Evolutionary conservation across 1,140 invertebrate genomes (phyloP).

Genomic region (Aphis craccivora): DNA sequence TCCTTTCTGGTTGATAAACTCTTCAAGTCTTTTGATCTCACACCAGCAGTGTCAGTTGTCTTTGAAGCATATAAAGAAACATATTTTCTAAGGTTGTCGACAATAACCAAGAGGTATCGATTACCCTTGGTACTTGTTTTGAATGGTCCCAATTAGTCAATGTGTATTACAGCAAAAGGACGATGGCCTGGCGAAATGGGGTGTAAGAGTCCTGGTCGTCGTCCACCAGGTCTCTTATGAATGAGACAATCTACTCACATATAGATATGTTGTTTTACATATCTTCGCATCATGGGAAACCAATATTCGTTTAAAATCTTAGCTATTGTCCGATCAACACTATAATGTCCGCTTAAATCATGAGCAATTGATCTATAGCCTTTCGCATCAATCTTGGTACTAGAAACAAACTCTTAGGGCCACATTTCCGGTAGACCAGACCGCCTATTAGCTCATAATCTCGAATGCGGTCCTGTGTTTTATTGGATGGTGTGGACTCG

Average conservation of each 20-base stretch:
- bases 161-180: background rate
- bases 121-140: background rate
- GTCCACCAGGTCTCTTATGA: background rate
- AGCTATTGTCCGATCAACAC: too few relatives aligned
- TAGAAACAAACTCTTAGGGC: background rate
- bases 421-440: background rate
- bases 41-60: background rate
- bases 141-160: slow-evolving; percentile 38
- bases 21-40: background rate
- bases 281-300: background rate
- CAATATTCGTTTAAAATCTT: background rate
- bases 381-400: background rate
- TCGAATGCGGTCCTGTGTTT: background rate
- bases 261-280: slow-evolving; percentile 2
- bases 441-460: background rate
- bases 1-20: background rate
- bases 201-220: background rate
- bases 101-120: background rate
- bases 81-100: slow-evolving; percentile 40
- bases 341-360: background rate
- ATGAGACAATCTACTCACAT: slow-evolving; percentile 11
- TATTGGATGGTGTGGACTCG: background rate
- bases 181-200: background rate
- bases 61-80: background rate
- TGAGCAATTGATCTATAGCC: background rate